These are phyloP conservation scores for Actinostola sp. DNA, from an alignment of 92 coral and sea anemone genomes.

Conservation along the genomic window DNA sequence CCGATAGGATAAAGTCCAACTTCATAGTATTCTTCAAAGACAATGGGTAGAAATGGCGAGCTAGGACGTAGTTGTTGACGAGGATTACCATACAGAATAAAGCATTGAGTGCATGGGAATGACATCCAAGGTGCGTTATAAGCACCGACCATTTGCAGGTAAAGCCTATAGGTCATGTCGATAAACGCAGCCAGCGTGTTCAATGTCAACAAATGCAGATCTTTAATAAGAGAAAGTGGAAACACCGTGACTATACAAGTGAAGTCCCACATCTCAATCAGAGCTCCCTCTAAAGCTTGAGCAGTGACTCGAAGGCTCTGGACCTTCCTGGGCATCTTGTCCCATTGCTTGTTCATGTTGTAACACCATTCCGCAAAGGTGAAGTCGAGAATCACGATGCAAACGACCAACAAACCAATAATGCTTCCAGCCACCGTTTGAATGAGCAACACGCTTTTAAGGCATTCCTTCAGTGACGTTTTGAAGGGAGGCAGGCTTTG, in stretches of 20 bases:
- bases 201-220: conserved; percentile 51
- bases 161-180: conserved; percentile 56
- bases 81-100: conserved; percentile 39
- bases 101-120: conserved; percentile 58
- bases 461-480: conserved; percentile 23
- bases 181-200: conserved; percentile 67
- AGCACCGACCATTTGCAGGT: conserved; percentile 56
- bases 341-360: conserved; percentile 37
- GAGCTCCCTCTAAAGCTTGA: conserved; percentile 50
- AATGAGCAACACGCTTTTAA: conserved; percentile 39
- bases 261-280: conserved; percentile 63
- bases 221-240: conserved; percentile 46
- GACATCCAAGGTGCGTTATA: conserved; percentile 65
- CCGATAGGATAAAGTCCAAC: conserved; percentile 38
- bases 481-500: conserved; percentile 25
- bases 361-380: conserved; percentile 65
- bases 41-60: conserved; percentile 18
- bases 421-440: conserved; percentile 42
- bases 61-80: conserved; percentile 52
- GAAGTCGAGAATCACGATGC: conserved; percentile 50
- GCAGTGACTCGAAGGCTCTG: conserved; percentile 67
- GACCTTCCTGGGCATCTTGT: conserved; percentile 48
- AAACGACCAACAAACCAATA: conserved; percentile 45
- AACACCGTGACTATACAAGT: conserved; percentile 48
- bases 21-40: conserved; percentile 23